Evolutionary conservation across 2,113 vertebrate species (phyloP), one percentile per base, ranked within the genome.

Genomic region (Illadopsis cleaveri): DNA sequence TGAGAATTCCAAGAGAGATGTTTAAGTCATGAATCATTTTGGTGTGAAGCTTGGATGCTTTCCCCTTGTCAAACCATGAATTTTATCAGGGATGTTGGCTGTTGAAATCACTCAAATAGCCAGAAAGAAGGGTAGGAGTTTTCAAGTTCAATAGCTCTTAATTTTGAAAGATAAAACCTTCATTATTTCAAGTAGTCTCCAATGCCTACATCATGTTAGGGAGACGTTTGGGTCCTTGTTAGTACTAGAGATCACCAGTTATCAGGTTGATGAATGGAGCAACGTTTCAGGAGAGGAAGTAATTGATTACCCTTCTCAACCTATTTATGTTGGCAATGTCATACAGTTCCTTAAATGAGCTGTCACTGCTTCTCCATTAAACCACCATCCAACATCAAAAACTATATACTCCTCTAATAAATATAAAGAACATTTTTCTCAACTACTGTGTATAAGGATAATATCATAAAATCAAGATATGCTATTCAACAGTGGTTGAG

Each of bases 331-430:
- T 83, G 76, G 75, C 68, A 91, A 54, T 42, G 61, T 79, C 93
- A 89, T 91, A 57, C 3, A 73, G 75, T 15, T 82, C 70, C 54
- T 76, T 81, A 86, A 94, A 91, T 69, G 54, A 94, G 78, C 71
- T 93, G 68, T 70, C 93, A 95, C 62, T 51, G 50, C 68, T 48
- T 81, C 90, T 83, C 62, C 79, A 91, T 94, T 95, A 90, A 90
- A 94, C 53, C 44, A 79, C 83, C 93, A 94, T 70, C 70, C 75
- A 80, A 80, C 85, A 88, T 81, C 92, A 64, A 83, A 95, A 81
- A 5, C 75, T 86, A 62, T 31, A 37, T 28, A 93, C 78, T 90
- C 69, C 64, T 92, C 56, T 77, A 73, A 90, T 61, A 93, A 90
- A 90, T 85, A 79, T 54, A 80, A 62, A 51, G 82, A 82, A 57